These are phyloP conservation scores for Ormyrus nitidulus DNA, from an alignment of 2,888 invertebrate species.

Conservation along the genomic window DNA sequence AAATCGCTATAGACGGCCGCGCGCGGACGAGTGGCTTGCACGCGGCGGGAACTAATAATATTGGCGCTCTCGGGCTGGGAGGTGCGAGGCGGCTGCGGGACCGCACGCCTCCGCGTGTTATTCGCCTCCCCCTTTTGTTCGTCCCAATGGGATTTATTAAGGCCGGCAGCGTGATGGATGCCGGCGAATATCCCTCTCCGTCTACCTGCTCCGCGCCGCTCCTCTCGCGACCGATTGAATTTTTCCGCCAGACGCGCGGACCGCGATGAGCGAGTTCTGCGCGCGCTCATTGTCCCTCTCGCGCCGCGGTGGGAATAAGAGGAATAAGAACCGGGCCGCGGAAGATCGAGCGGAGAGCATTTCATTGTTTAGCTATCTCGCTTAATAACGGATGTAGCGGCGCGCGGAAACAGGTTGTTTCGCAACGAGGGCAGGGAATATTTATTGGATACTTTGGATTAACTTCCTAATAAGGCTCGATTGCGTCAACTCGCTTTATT, in stretches of 20 bases:
- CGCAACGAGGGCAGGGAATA: neutral
- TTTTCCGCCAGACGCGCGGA: conserved; percentile 22
- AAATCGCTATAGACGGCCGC: conserved; percentile 1
- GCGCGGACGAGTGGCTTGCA: neutral
- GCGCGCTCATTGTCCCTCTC: conserved; percentile 12
- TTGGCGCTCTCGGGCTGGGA: neutral
- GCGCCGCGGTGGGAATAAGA: neutral
- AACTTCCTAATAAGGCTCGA: too few species aligned
- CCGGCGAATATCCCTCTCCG: neutral
- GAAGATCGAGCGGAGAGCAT: too few species aligned
- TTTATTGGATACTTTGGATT: too few species aligned
- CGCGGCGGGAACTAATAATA: conserved; percentile 48
- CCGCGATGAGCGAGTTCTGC: neutral
- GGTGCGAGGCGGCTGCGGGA: neutral
- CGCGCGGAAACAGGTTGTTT: conserved; percentile 6
- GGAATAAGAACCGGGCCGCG: too few species aligned
- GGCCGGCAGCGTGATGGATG: conserved; percentile 40
- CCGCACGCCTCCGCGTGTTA: conserved; percentile 9
- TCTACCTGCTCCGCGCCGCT: neutral
- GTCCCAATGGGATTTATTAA: conserved; percentile 48
- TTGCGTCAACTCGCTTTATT: too few species aligned
- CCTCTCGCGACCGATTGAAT: conserved; percentile 21
- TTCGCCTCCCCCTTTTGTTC: conserved; percentile 4
- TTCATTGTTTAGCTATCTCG: neutral
- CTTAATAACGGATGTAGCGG: conserved; percentile 11